Base-by-base conservation (phyloP, 2,797 vertebrate species). In the Channallabes apus region DNA sequence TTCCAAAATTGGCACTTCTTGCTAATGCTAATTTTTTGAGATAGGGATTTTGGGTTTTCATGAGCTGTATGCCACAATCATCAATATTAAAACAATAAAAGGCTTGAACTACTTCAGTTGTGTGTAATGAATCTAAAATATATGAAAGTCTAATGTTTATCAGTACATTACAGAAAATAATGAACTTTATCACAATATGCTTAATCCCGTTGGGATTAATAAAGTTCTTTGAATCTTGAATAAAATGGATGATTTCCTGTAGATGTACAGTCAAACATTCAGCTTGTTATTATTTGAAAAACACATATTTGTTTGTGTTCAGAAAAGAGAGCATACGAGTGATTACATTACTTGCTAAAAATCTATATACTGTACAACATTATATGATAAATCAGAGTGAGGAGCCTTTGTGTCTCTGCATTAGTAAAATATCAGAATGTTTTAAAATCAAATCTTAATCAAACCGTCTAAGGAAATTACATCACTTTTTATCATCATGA, bases 211-310 rank as follows among this genome's bases (percentile, higher is more conserved):
- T 38, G 38, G 38, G 4, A 35, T 35, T 35, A 89, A 85, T 32
- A 87, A 54, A 38, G 82, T 75, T 27, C 65, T 54, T 82, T 89
- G 87, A 38, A 38, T 38, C 38, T 38, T 38, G 38, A 6, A 82
- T 83, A 85, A 82, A 86, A 86, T 75, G 89, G 87, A 61, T 77
- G 89, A 87, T 92, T 92, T 88, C 84, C 87, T 86, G 85, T 84
- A 85, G 64, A 38, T 51, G 20, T 69, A 83, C 38, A 82, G 67
- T 85, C 80, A 87, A 82, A 88, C 38, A 22, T 91, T 90, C 89
- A 91, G 84, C 76, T 86, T 58, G 1, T 46, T 84, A 73, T 59
- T 35, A 78, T 77, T 80, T 76, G 62, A 75, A 56, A 59, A 82
- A 56, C 61, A 12, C 59, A n/a, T n/a, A 59, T 83, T 85, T 84